Evolutionary conservation across 1,140 invertebrate genomes (phyloP).

Genomic region (Cyclina sinensis): DNA sequence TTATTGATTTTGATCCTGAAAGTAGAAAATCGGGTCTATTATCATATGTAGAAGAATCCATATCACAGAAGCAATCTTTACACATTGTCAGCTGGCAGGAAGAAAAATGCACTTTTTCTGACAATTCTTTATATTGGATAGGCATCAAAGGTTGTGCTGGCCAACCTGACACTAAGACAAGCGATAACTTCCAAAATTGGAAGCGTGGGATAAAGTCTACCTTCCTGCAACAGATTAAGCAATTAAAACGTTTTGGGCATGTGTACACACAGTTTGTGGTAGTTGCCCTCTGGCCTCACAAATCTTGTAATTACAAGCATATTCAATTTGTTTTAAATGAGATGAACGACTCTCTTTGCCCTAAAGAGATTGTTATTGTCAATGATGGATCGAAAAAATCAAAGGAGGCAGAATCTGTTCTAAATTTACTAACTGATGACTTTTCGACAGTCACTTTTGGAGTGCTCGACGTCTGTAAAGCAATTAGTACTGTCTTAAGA

Average conservation of each 20-base stretch:
- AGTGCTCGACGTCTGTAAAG: constrained; percentile 28
- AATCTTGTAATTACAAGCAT: constrained; percentile 37
- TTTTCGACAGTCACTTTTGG: constrained; percentile 10
- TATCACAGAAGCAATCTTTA: constrained; percentile 60
- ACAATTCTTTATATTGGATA: constrained; percentile 71
- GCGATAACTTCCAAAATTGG: constrained; percentile 65
- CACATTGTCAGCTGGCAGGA: constrained; percentile 67
- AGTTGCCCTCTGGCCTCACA: constrained; percentile 70
- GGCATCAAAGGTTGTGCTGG: constrained; percentile 68
- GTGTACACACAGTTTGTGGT: constrained; percentile 72
- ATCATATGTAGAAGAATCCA: constrained; percentile 48
- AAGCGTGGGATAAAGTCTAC: constrained; percentile 42
- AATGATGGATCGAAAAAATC: constrained; percentile 27
- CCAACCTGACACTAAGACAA: constrained; percentile 57
- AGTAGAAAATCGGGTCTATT: constrained; percentile 69
- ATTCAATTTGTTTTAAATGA: constrained; percentile 68
- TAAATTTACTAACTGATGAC: constrained; percentile 45
- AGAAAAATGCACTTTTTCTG: constrained; percentile 54
- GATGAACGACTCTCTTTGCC: constrained; percentile 61
- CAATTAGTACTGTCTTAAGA: not conserved
- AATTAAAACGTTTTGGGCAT: constrained; percentile 67
- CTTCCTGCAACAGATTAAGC: constrained; percentile 56
- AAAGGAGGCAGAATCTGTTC: constrained; percentile 18
- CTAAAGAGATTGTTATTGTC: constrained; percentile 1
- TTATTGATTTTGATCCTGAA: constrained; percentile 73